Percentiles rank a stretch among this genome's conserved stretches.
Conservation (phyloP, 2,797 vertebrate species). For the Sternotherus odoratus region DNA sequence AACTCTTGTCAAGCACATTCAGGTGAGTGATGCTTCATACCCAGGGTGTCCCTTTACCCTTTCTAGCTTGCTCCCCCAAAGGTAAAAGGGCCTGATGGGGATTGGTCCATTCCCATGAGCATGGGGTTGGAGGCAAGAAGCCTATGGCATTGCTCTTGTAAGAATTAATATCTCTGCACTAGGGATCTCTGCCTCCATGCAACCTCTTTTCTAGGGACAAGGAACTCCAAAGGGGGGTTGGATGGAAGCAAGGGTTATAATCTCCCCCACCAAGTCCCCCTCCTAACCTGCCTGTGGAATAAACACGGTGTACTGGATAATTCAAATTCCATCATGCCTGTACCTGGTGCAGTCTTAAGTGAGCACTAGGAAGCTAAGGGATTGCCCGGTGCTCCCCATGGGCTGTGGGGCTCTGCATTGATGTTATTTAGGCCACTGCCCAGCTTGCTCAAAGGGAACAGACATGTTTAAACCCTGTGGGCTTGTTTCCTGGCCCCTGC, state of each 20-base stretch:
- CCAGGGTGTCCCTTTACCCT: neutral
- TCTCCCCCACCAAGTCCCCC: neutral
- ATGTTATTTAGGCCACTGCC: rapidly evolving
- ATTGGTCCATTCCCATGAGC: rapidly evolving
- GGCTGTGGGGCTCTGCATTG: neutral
- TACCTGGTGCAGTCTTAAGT: neutral
- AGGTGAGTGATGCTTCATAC: neutral
- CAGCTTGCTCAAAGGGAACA: neutral
- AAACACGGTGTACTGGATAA: neutral
- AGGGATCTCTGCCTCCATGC: neutral
- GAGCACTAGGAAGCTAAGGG: neutral
- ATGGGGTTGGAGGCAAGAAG: neutral
- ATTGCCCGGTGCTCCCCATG: neutral
- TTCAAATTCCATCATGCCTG: neutral
- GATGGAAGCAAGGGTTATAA: neutral
- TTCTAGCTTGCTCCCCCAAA: rapidly evolving
- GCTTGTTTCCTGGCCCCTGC: rapidly evolving
- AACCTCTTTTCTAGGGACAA: neutral
- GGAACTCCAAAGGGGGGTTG: neutral
- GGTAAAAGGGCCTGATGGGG: neutral
- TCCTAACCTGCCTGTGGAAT: neutral
- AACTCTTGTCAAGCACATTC: neutral
- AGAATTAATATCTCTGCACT: neutral
- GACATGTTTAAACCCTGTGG: neutral
- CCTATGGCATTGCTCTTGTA: rapidly evolving